Percentiles rank a stretch among this genome's conserved stretches.
Conservation (phyloP, 2,888 invertebrate species). For the Drosophila monieri region DNA sequence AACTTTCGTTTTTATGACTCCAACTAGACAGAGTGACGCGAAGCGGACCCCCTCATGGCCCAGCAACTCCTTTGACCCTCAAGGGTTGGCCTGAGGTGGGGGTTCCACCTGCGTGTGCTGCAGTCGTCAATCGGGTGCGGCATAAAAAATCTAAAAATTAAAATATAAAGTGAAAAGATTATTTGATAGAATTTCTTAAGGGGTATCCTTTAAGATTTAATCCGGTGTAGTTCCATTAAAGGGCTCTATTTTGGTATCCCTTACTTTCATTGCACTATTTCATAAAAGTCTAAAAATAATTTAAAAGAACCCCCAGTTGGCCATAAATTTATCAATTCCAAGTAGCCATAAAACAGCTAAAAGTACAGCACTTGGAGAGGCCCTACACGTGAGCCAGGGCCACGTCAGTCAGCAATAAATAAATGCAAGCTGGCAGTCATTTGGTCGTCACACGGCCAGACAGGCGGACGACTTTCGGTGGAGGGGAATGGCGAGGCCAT, state of each 20-base stretch:
- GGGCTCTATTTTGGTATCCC: background rate
- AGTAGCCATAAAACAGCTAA: conserved; percentile 11
- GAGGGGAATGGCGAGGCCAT: conserved; percentile 11
- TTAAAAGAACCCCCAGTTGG: too few relatives aligned
- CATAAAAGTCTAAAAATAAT: background rate
- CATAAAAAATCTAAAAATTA: background rate
- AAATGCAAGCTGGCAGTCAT: conserved; percentile 81
- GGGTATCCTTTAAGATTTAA: too few relatives aligned
- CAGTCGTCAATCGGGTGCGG: conserved; percentile 19
- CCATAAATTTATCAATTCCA: background rate
- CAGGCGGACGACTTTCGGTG: conserved; percentile 31
- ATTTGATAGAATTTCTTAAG: too few relatives aligned
- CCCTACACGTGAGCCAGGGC: conserved; percentile 32
- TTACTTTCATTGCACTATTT: background rate
- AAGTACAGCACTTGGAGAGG: conserved; percentile 15
- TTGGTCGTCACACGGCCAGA: conserved; percentile 70
- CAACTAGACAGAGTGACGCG: conserved; percentile 74
- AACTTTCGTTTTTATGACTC: conserved; percentile 82
- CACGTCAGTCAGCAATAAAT: conserved; percentile 81
- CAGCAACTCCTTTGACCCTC: conserved; percentile 6
- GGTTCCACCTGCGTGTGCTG: conserved; percentile 59
- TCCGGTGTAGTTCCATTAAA: background rate
- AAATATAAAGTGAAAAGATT: background rate
- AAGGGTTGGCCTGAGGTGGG: background rate
- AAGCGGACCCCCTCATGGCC: conserved; percentile 2